Base-by-base conservation (phyloP, 2,113 vertebrate species). In the Sylvietta virens region DNA sequence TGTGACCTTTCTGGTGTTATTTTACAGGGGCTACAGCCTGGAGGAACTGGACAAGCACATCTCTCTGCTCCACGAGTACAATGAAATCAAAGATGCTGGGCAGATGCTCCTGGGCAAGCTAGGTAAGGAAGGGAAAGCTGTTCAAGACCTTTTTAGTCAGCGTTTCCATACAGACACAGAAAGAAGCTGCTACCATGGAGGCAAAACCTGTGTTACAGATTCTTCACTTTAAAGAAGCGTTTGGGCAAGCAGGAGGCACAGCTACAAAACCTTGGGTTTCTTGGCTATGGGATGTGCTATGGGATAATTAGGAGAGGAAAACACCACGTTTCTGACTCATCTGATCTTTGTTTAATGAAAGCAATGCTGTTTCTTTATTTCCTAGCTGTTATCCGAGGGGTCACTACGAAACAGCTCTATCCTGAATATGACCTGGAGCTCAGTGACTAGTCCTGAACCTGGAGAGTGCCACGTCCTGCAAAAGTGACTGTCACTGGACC, bases 41-140 rank as follows among this genome's bases (percentile, higher is more conserved):
- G 97, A 98, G 47, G 99, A 99, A 89, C 77, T 99, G 94, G 98
- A 99, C 57, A 92, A 96, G 91, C 99, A 99, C 91, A 99, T 99
- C 87, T 94, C 98, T 81, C 98, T 98, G 92, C 98, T 99, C 71
- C 99, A 99, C 7, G 98, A 99, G 93, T 99, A 99, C 87, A 99
- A 99, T 18, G 99, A 99, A 91, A 98, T 99, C 82, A 99, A 99
- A 98, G 99, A 99, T 90, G 97, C 97, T 23, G 99, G 98, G 57
- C 99, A 99, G 97, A 98, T 98, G 95, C 98, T 99, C 56, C 97
- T 99, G 42, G 99, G 99, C 45, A 99, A 96, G 69, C 95, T 99
- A 47, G 99, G 99, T 99, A 98, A 98, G 98, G 88, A 53, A 58
- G 31, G 40, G 15, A n/a, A 42, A 30, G 39, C 45, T 88, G 4